Evolutionary conservation across 1,140 invertebrate species (phyloP), one percentile per base, ranked within the genome.

Genomic region (Oncopeltus fasciatus): DNA sequence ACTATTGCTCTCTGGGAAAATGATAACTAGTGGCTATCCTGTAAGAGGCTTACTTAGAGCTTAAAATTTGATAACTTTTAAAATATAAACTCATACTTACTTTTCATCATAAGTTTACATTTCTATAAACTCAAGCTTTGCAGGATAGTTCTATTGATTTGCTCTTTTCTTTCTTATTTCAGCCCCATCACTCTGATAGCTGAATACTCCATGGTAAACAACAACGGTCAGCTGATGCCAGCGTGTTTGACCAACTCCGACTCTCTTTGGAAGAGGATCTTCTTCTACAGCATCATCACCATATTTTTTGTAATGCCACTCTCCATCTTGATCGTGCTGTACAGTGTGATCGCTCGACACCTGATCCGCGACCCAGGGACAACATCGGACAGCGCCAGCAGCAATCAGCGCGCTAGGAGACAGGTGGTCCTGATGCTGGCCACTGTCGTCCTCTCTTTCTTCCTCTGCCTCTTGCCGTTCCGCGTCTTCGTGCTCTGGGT

Each of bases 391-490:
- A 77, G 76, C 24, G 81, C 82, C 68, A 80, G 80, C 9, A 67
- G 66, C 59, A 71, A 70, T 58, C 67, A 67, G 47, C 67, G 80
- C 67, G 82, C 82, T 0, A 77, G 84, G 62, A 79, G 77, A 66
- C 85, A 88, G 75, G 85, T 87, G 1, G 83, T 87, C 4, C 69
- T 85, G 49, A 93, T 92, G 88, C 75, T 95, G 20, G 82, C 86
- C 27, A 84, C 85, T 0, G 88, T 95, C 4, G 87, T 93, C 1
- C 72, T 86, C 28, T 83, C 86, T 65, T 94, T 93, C 71, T 94
- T 94, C 73, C 69, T 92, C 4, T 93, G 89, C 69, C 74, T 93
- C 9, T 80, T 92, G 68, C 92, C 92, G 0, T 88, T 92, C 68
- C 80, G 88, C 56, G 78, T 89, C 0, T 78, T 94, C n/a, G 88